Evolutionary conservation across 1,140 invertebrate species (phyloP).

Genomic region (Scaptodrosophila lebanonensis): DNA sequence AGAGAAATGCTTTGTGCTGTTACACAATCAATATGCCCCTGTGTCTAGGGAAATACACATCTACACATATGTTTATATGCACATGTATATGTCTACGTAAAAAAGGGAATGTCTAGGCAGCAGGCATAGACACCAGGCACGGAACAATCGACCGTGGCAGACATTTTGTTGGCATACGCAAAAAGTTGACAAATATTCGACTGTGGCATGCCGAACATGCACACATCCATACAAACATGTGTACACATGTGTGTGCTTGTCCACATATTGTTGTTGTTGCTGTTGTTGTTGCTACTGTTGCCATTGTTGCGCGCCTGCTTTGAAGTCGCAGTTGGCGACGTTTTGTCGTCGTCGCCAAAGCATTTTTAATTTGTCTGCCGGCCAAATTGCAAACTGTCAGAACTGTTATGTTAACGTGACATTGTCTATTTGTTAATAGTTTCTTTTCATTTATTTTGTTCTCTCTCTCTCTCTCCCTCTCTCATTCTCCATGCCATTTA

Average conservation of each 20-base stretch:
- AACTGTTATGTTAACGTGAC: slow-evolving; percentile 63
- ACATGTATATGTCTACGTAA: too few species aligned
- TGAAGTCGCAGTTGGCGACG: slow-evolving; percentile 53
- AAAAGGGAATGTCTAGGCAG: too few species aligned
- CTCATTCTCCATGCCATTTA: too few species aligned
- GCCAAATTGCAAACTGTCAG: slow-evolving; percentile 69
- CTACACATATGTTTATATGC: too few species aligned
- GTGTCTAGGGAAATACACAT: too few species aligned
- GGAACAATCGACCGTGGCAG: slow-evolving; percentile 35
- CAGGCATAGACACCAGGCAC: slow-evolving; percentile 17
- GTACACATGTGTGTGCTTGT: neutral
- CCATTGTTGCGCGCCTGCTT: slow-evolving; percentile 15
- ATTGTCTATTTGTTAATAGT: slow-evolving; percentile 39
- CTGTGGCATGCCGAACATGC: too few species aligned
- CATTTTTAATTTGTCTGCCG: slow-evolving; percentile 59
- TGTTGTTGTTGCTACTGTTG: neutral
- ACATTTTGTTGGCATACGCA: slow-evolving; percentile 44
- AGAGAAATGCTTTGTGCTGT: too few species aligned
- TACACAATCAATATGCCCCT: too few species aligned
- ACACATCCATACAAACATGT: too few species aligned
- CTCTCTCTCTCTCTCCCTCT: too few species aligned
- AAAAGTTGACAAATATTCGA: slow-evolving; percentile 48
- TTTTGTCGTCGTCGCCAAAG: slow-evolving; percentile 33
- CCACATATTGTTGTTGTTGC: slow-evolving; percentile 15
- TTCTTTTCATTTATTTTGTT: too few species aligned